Conservation (phyloP, 2,797 vertebrate species). For the Gorsachius magnificus region DNA sequence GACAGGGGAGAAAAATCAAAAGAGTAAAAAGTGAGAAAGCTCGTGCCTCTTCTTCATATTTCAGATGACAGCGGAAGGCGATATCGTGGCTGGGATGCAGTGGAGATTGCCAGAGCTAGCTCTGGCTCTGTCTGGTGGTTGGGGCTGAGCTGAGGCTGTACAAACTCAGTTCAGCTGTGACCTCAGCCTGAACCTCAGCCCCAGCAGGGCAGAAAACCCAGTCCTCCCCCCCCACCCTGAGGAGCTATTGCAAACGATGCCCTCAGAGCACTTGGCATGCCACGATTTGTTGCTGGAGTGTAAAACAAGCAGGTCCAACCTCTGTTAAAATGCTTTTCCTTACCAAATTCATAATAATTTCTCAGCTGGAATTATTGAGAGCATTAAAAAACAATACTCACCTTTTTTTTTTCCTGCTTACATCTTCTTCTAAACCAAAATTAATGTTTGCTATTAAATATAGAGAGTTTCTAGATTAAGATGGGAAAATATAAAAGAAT, state of each 20-base stretch:
- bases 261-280: not conserved
- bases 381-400: fast-evolving
- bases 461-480: not conserved
- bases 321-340: not conserved
- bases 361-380: not conserved
- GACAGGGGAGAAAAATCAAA: too few species aligned
- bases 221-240: not conserved
- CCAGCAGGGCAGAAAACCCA: not conserved
- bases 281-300: not conserved
- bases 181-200: not conserved
- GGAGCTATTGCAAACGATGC: not conserved
- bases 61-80: not conserved
- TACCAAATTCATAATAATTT: not conserved
- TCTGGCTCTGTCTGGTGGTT: not conserved
- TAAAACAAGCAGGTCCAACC: not conserved
- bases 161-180: not conserved
- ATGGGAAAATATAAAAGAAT: not conserved
- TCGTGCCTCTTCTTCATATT: not conserved
- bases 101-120: not conserved
- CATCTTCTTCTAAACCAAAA: not conserved
- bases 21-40: too few species aligned
- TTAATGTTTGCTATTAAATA: not conserved
- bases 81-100: not conserved
- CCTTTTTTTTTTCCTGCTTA: not conserved
- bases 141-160: not conserved